A percentile compares a stretch with the other conserved stretches of the same genome.
Evolutionary conservation across 92 coral and sea anemone genomes (phyloP).

Genomic region (Zoanthus sansibaricus): DNA sequence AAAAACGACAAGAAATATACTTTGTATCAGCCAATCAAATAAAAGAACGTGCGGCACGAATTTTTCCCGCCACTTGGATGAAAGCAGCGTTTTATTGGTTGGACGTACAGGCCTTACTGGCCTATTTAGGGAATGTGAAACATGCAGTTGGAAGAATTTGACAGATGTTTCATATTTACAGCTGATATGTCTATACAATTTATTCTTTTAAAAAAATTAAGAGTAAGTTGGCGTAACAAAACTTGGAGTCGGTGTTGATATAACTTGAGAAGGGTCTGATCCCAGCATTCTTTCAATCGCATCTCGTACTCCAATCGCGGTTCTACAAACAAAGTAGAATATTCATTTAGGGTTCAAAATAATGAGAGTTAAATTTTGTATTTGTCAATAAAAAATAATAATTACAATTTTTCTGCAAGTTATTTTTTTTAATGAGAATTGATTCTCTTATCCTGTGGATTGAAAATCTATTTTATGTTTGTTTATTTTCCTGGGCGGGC

Average conservation of each 20-base stretch:
- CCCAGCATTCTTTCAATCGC: conserved; percentile 73
- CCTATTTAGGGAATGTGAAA: background rate
- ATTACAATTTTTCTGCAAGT: no score
- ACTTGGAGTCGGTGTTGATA: conserved; percentile 41
- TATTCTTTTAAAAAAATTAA: background rate
- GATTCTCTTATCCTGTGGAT: no score
- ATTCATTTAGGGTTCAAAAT: background rate
- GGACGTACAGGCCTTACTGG: background rate
- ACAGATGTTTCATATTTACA: background rate
- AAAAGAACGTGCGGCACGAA: background rate
- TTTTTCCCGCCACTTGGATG: background rate
- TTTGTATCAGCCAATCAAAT: no score
- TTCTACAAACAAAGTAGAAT: conserved; percentile 53
- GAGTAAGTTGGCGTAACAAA: background rate
- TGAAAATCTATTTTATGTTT: no score
- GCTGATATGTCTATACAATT: background rate
- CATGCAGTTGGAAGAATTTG: background rate
- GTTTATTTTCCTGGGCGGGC: no score
- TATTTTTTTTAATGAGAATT: no score
- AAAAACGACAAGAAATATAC: no score
- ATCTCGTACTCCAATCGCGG: conserved; percentile 84
- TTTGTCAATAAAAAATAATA: no score
- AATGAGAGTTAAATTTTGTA: background rate
- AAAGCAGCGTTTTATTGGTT: background rate
- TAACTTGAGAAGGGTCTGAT: conserved; percentile 26